Conservation (phyloP, 2,797 vertebrate genomes). For the Remorina albescens region DNA sequence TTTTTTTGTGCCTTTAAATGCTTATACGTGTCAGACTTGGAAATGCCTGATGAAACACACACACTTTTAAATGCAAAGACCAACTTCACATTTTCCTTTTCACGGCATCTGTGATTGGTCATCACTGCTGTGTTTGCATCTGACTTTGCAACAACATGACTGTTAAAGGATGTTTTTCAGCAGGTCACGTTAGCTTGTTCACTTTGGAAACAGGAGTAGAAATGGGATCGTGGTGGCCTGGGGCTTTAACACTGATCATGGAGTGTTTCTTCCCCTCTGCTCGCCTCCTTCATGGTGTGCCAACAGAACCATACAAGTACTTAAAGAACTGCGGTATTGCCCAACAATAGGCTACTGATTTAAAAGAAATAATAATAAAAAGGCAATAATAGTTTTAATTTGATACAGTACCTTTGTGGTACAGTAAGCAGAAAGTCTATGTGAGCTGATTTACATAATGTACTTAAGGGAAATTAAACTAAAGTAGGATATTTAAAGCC, state of each 20-base stretch:
- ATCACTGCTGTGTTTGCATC: too few relatives aligned
- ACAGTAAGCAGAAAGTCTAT: neutral
- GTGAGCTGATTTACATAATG: neutral
- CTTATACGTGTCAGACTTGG: neutral
- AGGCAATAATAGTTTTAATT: neutral
- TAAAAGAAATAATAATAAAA: neutral
- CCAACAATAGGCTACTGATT: neutral
- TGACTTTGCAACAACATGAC: neutral
- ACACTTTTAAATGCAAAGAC: neutral
- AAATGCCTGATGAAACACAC: neutral
- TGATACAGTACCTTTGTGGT: neutral
- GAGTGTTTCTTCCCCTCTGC: neutral
- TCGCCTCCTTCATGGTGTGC: too few relatives aligned
- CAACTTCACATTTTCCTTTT: neutral
- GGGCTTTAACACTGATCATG: neutral
- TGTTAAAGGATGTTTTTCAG: neutral
- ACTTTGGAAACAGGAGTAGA: neutral
- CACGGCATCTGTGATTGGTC: neutral
- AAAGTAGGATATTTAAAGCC: neutral
- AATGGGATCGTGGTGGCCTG: neutral
- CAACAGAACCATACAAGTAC: neutral
- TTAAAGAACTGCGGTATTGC: neutral
- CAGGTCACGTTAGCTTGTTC: neutral
- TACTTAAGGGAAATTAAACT: neutral
- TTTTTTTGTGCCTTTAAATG: neutral